Base-by-base conservation (phyloP, 2,113 vertebrate species). In the Barnardius zonarius region DNA sequence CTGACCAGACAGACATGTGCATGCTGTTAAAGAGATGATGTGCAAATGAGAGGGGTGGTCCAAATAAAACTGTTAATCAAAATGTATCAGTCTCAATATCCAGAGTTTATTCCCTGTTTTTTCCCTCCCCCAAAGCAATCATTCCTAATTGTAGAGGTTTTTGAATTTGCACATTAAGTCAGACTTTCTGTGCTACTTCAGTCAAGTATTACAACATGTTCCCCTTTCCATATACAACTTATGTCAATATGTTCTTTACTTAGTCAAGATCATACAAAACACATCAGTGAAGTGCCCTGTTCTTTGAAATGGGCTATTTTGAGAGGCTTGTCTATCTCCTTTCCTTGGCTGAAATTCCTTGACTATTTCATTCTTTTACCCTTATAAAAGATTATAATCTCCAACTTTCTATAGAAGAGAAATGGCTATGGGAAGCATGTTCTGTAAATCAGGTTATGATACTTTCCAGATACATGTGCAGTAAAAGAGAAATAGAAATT, bases 391-490 rank as follows among this genome's bases (percentile, higher is more conserved):
- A 63, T 87, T 73, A 48, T 77, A 86, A 78, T 59, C 72, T 76
- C 33, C 4, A 25, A 59, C 63, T 85, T 94, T 85, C 67, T 74
- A 30, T 35, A 80, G 69, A 85, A 77, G 49, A 91, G 35, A 93
- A 88, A 87, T 74, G 49, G 15, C 77, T 61, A 30, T n/a, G 39
- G 68, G 39, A 93, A 95, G 46, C 7, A 18, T 86, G 93, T 93
- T 95, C 69, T 82, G 57, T 89, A 89, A 91, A 91, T 89, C 86
- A 89, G 30, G 18, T 86, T 92, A 70, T 90, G 90, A 92, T 91
- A 28, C 73, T 91, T 93, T 96, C 93, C 93, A 95, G 86, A 92
- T 89, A 84, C 74, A 22, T 37, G 20, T 48, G 62, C 83, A 75
- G 39, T 84, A 81, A 91, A 93, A 88, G 23, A 92, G 69, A 86